Evolutionary conservation across 2,888 invertebrate species (phyloP).

Genomic region (Zeuzera pyrina): DNA sequence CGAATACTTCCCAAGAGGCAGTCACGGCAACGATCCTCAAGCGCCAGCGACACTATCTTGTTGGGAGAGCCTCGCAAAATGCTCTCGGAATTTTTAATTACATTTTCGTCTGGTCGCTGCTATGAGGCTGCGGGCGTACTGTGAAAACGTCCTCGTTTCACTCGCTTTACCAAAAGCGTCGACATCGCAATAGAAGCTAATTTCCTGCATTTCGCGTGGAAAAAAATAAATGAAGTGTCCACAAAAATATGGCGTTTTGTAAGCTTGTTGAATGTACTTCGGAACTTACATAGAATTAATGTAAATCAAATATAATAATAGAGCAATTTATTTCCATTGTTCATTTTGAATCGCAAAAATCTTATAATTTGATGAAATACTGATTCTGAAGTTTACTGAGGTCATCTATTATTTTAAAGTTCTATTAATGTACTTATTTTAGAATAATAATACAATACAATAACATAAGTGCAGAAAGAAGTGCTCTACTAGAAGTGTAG

Average conservation of each 20-base stretch:
- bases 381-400: too few species aligned
- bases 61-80: slow-evolving; percentile 65
- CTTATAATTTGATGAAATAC: too few species aligned
- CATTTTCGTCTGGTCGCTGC: slow-evolving; percentile 69
- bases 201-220: slow-evolving; percentile 68
- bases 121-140: slow-evolving; percentile 56
- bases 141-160: slow-evolving; percentile 59
- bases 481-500: too few species aligned
- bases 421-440: too few species aligned
- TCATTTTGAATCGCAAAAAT: too few species aligned
- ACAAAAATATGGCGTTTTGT: slow-evolving; percentile 54
- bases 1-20: slow-evolving; percentile 64
- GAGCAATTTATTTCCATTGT: too few species aligned
- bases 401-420: too few species aligned
- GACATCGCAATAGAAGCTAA: slow-evolving; percentile 72
- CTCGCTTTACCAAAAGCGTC: slow-evolving; percentile 68
- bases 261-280: too few species aligned
- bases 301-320: too few species aligned
- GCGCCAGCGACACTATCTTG: slow-evolving; percentile 66
- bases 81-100: slow-evolving; percentile 73
- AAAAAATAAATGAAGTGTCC: slow-evolving; percentile 47
- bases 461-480: too few species aligned
- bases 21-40: slow-evolving; percentile 62
- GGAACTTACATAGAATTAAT: too few species aligned
- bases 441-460: too few species aligned